Percentiles rank a stretch among this genome's conserved stretches.
Conservation (phyloP, 2,888 invertebrate species). For the Zonitis immaculata region DNA sequence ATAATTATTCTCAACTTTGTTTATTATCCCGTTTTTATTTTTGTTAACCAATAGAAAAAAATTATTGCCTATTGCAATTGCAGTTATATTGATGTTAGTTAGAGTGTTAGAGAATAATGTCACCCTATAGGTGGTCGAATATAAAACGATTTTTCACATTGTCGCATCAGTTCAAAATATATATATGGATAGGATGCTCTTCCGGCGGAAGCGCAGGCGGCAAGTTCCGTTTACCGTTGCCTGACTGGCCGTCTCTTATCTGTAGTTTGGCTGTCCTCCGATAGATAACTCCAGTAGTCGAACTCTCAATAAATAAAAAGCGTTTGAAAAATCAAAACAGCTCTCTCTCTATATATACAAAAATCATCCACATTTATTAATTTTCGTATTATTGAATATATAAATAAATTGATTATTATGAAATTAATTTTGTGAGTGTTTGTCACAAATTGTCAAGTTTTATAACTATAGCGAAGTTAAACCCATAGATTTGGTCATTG, state of each 20-base stretch:
- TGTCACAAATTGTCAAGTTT: no score
- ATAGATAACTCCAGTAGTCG: conserved; percentile 35
- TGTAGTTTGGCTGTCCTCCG: conserved; percentile 34
- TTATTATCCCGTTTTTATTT: not conserved
- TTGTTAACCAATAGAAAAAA: no score
- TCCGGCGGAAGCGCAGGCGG: conserved; percentile 38
- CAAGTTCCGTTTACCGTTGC: conserved; percentile 38
- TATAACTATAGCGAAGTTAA: no score
- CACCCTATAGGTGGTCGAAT: conserved; percentile 2
- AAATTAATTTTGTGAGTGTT: no score
- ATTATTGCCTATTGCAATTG: no score
- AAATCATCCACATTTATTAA: no score
- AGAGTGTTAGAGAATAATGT: no score
- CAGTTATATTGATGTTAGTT: not conserved
- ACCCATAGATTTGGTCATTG: conserved; percentile 36
- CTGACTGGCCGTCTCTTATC: conserved; percentile 32
- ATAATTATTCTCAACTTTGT: not conserved
- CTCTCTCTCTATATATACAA: no score
- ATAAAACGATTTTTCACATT: conserved; percentile 1
- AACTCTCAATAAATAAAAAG: no score
- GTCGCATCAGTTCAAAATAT: not conserved
- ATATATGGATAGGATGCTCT: conserved; percentile 3
- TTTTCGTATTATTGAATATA: no score
- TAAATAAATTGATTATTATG: no score
- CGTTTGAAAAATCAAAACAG: conserved; percentile 25